phyloP scores from a whole-genome alignment of 2,888 invertebrate genomes.

The Hylaea fasciaria region DNA sequence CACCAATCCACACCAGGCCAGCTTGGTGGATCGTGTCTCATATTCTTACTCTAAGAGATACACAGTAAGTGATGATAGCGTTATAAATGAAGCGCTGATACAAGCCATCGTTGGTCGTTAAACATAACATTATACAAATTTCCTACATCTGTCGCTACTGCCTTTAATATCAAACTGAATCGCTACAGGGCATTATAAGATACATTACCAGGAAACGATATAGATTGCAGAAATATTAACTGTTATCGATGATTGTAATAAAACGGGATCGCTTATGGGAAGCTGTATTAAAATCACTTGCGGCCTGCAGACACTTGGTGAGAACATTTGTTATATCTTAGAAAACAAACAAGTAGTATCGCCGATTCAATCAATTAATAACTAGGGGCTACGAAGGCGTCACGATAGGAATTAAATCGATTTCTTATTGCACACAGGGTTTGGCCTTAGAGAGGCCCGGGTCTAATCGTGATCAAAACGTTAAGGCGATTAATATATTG shows the following conservation, averaged over 20 bases:
- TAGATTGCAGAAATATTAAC: slow-evolving; percentile 35
- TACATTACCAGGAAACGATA: slow-evolving; percentile 43
- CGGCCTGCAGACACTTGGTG: slow-evolving; percentile 1
- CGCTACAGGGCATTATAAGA: slow-evolving; percentile 39
- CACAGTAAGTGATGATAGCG: not conserved
- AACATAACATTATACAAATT: slow-evolving; percentile 32
- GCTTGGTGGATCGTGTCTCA: no score
- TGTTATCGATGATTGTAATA: slow-evolving; percentile 36
- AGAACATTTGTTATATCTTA: slow-evolving; percentile 39
- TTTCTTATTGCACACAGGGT: slow-evolving; percentile 61
- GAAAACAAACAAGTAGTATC: slow-evolving; percentile 41
- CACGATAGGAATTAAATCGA: slow-evolving; percentile 66
- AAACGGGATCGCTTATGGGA: slow-evolving; percentile 29
- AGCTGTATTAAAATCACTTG: slow-evolving; percentile 29
- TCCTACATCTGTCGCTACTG: slow-evolving; percentile 39
- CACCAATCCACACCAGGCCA: no score
- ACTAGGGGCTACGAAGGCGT: slow-evolving; percentile 53
- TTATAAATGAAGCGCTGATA: not conserved
- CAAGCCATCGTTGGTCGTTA: not conserved
- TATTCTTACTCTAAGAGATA: no score
- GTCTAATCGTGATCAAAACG: slow-evolving; percentile 66
- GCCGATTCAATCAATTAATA: slow-evolving; percentile 70
- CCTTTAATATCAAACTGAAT: slow-evolving; percentile 43
- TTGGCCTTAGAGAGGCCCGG: slow-evolving; percentile 47
- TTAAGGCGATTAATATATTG: slow-evolving; percentile 64